Evolutionary conservation across 2,888 invertebrate species (phyloP), one percentile per base, ranked within the genome.

Genomic region (Lysandra coridon): DNA sequence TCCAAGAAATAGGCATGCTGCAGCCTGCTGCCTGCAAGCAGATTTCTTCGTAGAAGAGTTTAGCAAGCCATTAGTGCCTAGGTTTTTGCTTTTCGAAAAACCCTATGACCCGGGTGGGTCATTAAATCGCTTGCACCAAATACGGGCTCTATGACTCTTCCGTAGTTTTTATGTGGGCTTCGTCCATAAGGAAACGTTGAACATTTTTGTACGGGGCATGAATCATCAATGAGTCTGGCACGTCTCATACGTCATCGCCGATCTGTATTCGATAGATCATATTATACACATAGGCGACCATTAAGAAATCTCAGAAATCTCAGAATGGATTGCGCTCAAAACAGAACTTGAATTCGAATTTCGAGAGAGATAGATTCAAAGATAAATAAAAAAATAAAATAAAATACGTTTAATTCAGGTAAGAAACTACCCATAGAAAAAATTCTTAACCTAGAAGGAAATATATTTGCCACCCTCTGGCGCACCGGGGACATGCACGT

Each of bases 221-320:
- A 69, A 69, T 69, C 69, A 69, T 33, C 69, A 69, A 69, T 69
- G 69, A 69, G 69, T 69, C 69, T 69, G 37, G 69, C 69, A 37
- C 33, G 69, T 37, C 69, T 69, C 33, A 69, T 30, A 14, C 69
- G 69, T 69, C 69, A 69, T 69, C 69, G 6, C 69, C 17, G 69
- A 69, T 69, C 69, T 69, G 33, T 33, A 69, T 69, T 14, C 69
- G 14, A 69, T 69, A 69, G 23, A 64, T 30, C 69, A 30, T 30
- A 62, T 33, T 30, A 12, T 69, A 33, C 23, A 30, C 62, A 49
- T 49, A 23, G 17, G 62, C 2, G n/a, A 62, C 60, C n/a, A 40
- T 12, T 49, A 49, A 12, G 49, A 2, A 49, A 49, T 10, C 12
- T 10, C 2, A 49, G 49, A 49, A 49, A 49, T 10, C 49, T 62